Evolutionary conservation across 2,888 invertebrate genomes (phyloP).

Genomic region (Cryptops parisi): DNA sequence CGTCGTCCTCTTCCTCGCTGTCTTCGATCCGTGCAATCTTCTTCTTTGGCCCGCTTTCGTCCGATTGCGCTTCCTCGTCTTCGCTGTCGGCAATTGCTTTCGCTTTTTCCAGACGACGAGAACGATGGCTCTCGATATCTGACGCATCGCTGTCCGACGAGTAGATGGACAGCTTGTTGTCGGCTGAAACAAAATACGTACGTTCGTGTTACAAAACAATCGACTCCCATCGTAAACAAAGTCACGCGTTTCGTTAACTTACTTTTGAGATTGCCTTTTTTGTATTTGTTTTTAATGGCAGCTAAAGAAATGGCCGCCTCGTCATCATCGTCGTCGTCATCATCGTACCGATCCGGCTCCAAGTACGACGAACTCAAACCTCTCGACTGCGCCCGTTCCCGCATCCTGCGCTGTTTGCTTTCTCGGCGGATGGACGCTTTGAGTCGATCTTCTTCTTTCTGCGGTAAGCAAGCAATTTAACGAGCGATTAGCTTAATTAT

Average conservation of each 20-base stretch:
- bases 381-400: constrained; percentile 37
- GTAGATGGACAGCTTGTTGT: constrained; percentile 14
- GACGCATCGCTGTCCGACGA: constrained; percentile 18
- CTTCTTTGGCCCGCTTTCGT: constrained; percentile 14
- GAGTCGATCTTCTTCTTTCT: constrained; percentile 94
- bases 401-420: constrained; percentile 42
- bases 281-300: constrained; percentile 90
- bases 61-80: constrained; percentile 5
- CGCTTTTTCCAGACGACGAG: constrained; percentile 16
- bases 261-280: constrained; percentile 44
- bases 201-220: no score
- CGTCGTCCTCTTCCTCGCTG: constrained; percentile 15
- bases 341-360: constrained; percentile 46
- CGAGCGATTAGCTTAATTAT: no score
- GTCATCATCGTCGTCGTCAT: constrained; percentile 81
- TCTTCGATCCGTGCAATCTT: constrained; percentile 16
- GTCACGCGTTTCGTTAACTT: constrained; percentile 16
- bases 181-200: background rate
- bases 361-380: constrained; percentile 39
- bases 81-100: constrained; percentile 18
- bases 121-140: constrained; percentile 16
- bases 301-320: constrained; percentile 81
- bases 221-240: no score
- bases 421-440: constrained; percentile 69
- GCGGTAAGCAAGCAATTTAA: no score